phyloP scores from a whole-genome alignment of 1,140 invertebrate species.

The Aphelenchoides avenae region DNA sequence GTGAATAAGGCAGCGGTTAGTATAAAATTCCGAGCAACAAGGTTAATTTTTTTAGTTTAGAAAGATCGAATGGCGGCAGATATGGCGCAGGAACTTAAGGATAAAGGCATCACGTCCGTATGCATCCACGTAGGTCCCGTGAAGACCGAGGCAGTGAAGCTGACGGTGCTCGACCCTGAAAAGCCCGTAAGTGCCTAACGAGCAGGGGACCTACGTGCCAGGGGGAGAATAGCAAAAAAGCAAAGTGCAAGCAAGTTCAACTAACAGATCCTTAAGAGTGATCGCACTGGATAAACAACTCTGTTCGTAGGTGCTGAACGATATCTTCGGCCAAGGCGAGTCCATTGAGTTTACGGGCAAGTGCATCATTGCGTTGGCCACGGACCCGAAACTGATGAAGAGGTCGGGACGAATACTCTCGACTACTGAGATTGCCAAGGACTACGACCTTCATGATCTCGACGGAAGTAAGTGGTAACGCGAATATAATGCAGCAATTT shows the following conservation, averaged over 20 bases:
- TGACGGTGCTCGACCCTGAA: slow-evolving; percentile 54
- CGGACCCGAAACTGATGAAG: slow-evolving; percentile 18
- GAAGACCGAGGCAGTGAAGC: slow-evolving; percentile 61
- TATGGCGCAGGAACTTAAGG: no score
- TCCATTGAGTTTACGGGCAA: slow-evolving; percentile 58
- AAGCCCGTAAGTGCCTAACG: slow-evolving; percentile 25
- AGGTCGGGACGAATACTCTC: slow-evolving; percentile 9
- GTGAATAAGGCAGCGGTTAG: slow-evolving; percentile 46
- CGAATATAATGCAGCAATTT: no score
- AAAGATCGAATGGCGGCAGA: no score
- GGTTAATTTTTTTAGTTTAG: not conserved
- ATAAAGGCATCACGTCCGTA: not conserved
- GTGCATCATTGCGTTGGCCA: slow-evolving; percentile 49
- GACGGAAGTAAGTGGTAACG: slow-evolving; percentile 5
- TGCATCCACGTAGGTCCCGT: slow-evolving; percentile 56
- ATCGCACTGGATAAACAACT: no score
- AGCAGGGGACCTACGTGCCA: slow-evolving; percentile 61
- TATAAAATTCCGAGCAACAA: slow-evolving; percentile 13
- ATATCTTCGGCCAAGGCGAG: slow-evolving; percentile 43
- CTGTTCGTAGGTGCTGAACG: not conserved
- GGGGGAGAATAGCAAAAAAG: slow-evolving; percentile 59
- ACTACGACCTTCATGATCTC: slow-evolving; percentile 8
- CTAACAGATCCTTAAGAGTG: not conserved
- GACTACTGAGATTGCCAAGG: slow-evolving; percentile 13
- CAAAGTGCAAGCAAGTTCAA: slow-evolving; percentile 12